Percentiles rank a stretch among this genome's conserved stretches.
These are phyloP conservation scores for Nomada flava DNA, from an alignment of 2,888 invertebrate genomes.

Conservation along the genomic window DNA sequence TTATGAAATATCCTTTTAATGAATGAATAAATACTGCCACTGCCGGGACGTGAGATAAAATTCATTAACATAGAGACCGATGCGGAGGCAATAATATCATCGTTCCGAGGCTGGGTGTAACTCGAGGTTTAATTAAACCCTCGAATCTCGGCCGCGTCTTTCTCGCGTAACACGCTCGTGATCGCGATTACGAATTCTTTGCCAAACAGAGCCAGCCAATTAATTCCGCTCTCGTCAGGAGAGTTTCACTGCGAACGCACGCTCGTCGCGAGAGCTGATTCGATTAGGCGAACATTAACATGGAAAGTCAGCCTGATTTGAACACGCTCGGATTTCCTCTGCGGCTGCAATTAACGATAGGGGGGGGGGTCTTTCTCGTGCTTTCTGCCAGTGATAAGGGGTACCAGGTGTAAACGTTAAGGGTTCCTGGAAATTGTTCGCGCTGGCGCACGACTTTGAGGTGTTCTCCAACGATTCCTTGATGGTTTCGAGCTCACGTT, in stretches of 20 bases:
- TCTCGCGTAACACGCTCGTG: not conserved
- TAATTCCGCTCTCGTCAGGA: conserved; percentile 22
- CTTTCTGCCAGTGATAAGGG: not conserved
- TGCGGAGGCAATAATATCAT: conserved; percentile 49
- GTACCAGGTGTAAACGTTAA: conserved; percentile 4
- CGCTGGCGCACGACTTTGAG: not conserved
- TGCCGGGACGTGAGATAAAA: conserved; percentile 20
- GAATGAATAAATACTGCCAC: conserved; percentile 12
- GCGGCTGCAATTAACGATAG: conserved; percentile 11
- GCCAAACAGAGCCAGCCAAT: conserved; percentile 34
- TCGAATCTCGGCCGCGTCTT: conserved; percentile 29
- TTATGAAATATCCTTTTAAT: conserved; percentile 5
- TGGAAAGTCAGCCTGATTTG: not conserved
- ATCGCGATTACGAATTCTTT: conserved; percentile 39
- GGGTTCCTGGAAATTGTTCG: not conserved
- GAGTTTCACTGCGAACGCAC: conserved; percentile 31
- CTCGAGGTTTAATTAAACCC: conserved; percentile 56
- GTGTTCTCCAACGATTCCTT: not conserved
- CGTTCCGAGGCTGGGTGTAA: conserved; percentile 34
- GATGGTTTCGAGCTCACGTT: not conserved
- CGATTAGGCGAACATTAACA: conserved; percentile 18
- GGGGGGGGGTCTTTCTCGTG: not conserved
- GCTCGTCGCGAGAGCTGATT: conserved; percentile 16
- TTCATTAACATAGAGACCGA: conserved; percentile 37
- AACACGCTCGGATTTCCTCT: conserved; percentile 5